A percentile compares a stretch with the other conserved stretches of the same genome.
Evolutionary conservation across 2,888 invertebrate genomes (phyloP).

Genomic region (Phasia obesa): DNA sequence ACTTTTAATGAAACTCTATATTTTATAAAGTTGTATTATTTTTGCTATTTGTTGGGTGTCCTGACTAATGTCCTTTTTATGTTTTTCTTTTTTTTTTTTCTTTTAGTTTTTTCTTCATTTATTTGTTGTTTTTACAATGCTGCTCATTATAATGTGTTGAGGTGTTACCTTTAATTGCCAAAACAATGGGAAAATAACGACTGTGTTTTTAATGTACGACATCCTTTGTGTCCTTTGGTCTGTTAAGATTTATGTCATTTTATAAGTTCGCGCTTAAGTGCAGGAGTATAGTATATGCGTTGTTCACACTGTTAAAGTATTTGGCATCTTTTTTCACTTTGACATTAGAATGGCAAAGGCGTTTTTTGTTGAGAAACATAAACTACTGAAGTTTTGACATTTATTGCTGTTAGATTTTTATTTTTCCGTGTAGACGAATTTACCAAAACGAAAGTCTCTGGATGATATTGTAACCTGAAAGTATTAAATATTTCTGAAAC

Average conservation of each 20-base stretch:
- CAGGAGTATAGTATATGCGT: background rate
- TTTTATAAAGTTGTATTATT: slow-evolving; percentile 24
- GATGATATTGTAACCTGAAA: too few relatives aligned
- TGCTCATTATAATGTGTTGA: slow-evolving; percentile 73
- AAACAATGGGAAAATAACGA: slow-evolving; percentile 74
- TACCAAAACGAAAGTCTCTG: background rate
- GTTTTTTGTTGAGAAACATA: slow-evolving; percentile 73
- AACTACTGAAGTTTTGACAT: slow-evolving; percentile 76
- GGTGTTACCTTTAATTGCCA: slow-evolving; percentile 77
- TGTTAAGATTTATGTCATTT: slow-evolving; percentile 64
- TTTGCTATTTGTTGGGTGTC: slow-evolving; percentile 41
- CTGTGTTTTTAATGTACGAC: slow-evolving; percentile 41
- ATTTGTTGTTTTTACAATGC: slow-evolving; percentile 31
- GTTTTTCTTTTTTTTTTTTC: slow-evolving; percentile 19
- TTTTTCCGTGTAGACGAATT: background rate
- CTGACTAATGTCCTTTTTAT: slow-evolving; percentile 69
- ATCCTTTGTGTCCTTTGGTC: slow-evolving; percentile 24
- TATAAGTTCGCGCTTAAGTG: slow-evolving; percentile 38
- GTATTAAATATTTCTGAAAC: too few relatives aligned
- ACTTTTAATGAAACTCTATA: slow-evolving; percentile 63
- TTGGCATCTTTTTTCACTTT: background rate
- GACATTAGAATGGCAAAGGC: slow-evolving; percentile 60
- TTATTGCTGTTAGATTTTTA: slow-evolving; percentile 71
- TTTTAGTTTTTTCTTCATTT: slow-evolving; percentile 2
- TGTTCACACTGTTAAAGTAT: slow-evolving; percentile 1